phyloP scores from a whole-genome alignment of 1,140 invertebrate species.

The Hycleus cichorii region DNA sequence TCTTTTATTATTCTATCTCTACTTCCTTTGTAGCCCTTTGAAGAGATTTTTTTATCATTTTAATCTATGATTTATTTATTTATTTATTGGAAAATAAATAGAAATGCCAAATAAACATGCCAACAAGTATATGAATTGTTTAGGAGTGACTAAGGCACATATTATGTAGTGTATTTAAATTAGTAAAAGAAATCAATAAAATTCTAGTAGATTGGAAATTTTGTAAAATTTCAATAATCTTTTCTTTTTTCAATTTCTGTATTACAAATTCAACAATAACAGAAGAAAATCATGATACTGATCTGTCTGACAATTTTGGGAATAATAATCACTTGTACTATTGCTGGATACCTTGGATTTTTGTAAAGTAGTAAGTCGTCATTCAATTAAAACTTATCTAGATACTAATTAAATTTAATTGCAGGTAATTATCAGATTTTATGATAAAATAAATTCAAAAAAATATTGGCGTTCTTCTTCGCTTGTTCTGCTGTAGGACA shows the following conservation, averaged over 20 bases:
- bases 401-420: constrained; percentile 15
- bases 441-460: neutral
- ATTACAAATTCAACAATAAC: constrained; percentile 44
- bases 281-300: constrained; percentile 99
- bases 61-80: neutral
- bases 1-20: constrained; percentile 4
- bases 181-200: constrained; percentile 1
- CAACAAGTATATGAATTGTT: neutral
- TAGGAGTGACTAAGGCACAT: constrained; percentile 19
- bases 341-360: constrained; percentile 38
- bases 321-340: constrained; percentile 35
- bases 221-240: neutral
- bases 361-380: constrained; percentile 21
- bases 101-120: too few species aligned
- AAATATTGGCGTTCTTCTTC: constrained; percentile 8
- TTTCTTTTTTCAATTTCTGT: constrained; percentile 1
- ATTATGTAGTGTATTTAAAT: constrained; percentile 8
- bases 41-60: too few species aligned
- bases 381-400: neutral
- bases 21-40: neutral
- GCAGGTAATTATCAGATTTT: neutral
- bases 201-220: neutral
- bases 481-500: constrained; percentile 2
- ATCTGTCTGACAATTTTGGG: constrained; percentile 87
- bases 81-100: neutral